A percentile compares a stretch with the other conserved stretches of the same genome.
Evolutionary conservation across 2,113 vertebrate genomes (phyloP).

Genomic region (Typhlomys cinereus): DNA sequence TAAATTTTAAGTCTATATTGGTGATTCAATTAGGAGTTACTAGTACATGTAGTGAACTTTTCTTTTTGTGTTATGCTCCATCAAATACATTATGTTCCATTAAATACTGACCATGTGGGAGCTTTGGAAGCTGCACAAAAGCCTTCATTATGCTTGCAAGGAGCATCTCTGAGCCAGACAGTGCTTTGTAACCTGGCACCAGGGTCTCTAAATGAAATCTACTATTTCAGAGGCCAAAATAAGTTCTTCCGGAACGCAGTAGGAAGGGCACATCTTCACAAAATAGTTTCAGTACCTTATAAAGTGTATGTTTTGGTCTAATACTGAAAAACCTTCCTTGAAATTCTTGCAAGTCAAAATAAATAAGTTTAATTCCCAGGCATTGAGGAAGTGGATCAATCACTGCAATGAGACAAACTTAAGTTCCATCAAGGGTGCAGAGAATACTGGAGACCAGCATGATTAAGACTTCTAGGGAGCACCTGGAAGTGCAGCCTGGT

Average conservation of each 20-base stretch:
- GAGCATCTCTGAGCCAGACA: conserved; percentile 76
- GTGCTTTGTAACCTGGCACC: conserved; percentile 77
- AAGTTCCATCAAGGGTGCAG: conserved; percentile 65
- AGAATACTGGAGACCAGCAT: conserved; percentile 34
- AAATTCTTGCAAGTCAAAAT: conserved; percentile 80
- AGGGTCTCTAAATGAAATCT: conserved; percentile 78
- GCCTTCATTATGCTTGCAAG: conserved; percentile 80
- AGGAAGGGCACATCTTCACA: conserved; percentile 69
- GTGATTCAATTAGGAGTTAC: conserved; percentile 69
- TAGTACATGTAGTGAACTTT: conserved; percentile 72
- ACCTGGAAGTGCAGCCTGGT: background rate
- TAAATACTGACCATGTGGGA: conserved; percentile 64
- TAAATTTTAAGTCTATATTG: conserved; percentile 75
- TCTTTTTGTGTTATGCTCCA: conserved; percentile 57
- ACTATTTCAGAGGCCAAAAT: conserved; percentile 82
- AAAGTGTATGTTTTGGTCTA: conserved; percentile 69
- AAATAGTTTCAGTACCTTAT: conserved; percentile 79
- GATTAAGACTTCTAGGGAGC: conserved; percentile 53
- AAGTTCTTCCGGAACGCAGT: conserved; percentile 77
- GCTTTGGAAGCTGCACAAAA: conserved; percentile 79
- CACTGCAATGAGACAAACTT: conserved; percentile 55
- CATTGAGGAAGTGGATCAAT: conserved; percentile 74
- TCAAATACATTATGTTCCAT: conserved; percentile 69
- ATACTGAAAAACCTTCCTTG: conserved; percentile 70
- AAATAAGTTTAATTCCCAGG: conserved; percentile 62